Evolutionary conservation across 2,797 vertebrate genomes (phyloP), one percentile per base, ranked within the genome.

Genomic region (Fistularia commersonii): DNA sequence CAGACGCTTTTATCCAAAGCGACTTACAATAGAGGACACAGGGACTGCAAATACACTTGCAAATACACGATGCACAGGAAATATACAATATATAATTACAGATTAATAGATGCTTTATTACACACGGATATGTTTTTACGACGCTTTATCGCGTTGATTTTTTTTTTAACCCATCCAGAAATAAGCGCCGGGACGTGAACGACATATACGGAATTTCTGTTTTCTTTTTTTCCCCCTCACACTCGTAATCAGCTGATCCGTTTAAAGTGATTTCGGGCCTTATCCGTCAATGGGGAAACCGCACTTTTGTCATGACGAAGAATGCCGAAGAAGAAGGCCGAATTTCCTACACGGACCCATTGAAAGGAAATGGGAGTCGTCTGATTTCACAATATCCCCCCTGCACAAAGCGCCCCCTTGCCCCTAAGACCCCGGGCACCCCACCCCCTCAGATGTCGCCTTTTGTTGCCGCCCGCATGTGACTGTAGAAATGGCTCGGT

Each of bases 401-500:
- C 14, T 7, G 43, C 69, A 84, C 79, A 85, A 85, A 80, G 81
- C 74, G 63, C 80, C 78, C 70, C 76, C 81, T 83, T 72, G 78
- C 64, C 74, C 78, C 67, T 72, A 76, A 84, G 79, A 84, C 89
- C 88, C 86, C 76, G 76, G 88, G 87, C 84, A 85, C 83, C 78
- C 87, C 90, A 89, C 85, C 87, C 84, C 84, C 80, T 85, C 81
- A 90, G 87, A 89, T 86, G 85, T 83, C 67, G 81, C 85, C 91
- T 91, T 92, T 93, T 95, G 92, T 92, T 64, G 82, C 33, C 77
- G 82, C 33, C 78, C 85, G 82, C 90, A 89, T 91, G 91, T 90
- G 91, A 91, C 87, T 88, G 84, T 86, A 91, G 87, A 91, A 91
- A 93, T 86, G 83, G 66, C 92, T 82, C 91, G 83, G 93, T 88